Conservation (phyloP, 30 jellyfish, hydroid and myxozoan species). For the Chrysaora quinquecirrha region DNA sequence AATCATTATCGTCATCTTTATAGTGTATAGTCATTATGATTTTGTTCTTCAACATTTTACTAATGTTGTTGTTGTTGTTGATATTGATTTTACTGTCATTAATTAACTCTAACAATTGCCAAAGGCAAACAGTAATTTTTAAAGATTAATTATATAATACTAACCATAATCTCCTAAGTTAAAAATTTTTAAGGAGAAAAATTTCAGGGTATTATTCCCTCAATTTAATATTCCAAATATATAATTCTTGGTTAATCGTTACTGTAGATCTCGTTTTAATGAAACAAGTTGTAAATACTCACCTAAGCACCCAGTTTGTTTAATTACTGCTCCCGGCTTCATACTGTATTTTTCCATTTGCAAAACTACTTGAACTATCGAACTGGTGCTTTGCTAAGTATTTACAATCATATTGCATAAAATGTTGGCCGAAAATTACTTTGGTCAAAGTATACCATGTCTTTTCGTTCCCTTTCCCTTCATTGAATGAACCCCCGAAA, state of each 20-base stretch:
- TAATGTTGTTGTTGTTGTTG: not conserved
- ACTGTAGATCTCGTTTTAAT: no score
- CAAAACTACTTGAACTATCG: no score
- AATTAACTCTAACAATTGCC: not conserved
- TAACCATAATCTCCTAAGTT: not conserved
- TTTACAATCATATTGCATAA: no score
- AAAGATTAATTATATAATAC: not conserved
- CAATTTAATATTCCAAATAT: not conserved
- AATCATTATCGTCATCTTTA: not conserved
- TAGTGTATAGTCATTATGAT: not conserved
- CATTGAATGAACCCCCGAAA: no score
- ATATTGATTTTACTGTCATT: not conserved
- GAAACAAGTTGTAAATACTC: no score
- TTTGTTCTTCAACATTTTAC: not conserved
- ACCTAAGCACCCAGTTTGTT: not conserved
- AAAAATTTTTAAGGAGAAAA: not conserved
- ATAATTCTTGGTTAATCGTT: no score
- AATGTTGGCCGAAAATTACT: no score
- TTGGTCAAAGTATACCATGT: no score
- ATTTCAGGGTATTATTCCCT: conserved; percentile 1
- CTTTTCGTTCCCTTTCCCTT: no score
- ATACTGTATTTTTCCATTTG: not conserved
- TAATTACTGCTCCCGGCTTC: not conserved
- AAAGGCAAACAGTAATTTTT: not conserved
- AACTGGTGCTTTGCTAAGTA: no score